Evolutionary conservation across 64 coral and sea anemone genomes (phyloP).

Genomic region (Porites lutea): DNA sequence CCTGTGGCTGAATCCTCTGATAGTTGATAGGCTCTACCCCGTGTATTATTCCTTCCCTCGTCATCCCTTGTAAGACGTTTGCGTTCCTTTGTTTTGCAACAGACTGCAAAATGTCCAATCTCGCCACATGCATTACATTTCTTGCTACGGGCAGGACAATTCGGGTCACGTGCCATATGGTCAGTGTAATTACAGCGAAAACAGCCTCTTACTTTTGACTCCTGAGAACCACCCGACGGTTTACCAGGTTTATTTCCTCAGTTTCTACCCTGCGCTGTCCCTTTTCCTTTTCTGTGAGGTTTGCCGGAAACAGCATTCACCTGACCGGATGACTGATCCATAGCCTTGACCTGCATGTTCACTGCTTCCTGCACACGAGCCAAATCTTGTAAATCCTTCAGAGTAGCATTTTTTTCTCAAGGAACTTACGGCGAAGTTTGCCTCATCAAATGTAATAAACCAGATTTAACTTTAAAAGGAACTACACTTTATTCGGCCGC

Average conservation of each 20-base stretch:
- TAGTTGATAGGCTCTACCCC: conserved; percentile 42
- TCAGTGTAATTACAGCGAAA: conserved; percentile 53
- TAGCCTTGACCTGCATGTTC: too few relatives aligned
- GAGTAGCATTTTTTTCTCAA: too few relatives aligned
- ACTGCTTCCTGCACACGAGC: too few relatives aligned
- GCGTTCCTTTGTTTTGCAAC: conserved; percentile 52
- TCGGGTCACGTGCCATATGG: conserved; percentile 51
- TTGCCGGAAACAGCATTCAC: too few relatives aligned
- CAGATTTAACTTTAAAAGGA: too few relatives aligned
- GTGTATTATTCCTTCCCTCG: conserved; percentile 52
- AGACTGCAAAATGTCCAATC: conserved; percentile 54
- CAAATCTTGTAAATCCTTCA: too few relatives aligned
- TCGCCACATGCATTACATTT: conserved; percentile 53
- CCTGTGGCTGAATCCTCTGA: conserved; percentile 48
- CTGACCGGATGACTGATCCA: too few relatives aligned
- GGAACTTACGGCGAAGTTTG: neutral
- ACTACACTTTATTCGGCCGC: too few relatives aligned
- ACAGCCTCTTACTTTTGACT: conserved; percentile 37
- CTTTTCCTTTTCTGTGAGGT: neutral
- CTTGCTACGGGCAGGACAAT: conserved; percentile 47
- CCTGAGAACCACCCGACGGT: neutral
- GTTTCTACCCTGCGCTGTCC: neutral
- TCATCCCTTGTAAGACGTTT: conserved; percentile 39
- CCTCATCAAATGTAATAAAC: neutral
- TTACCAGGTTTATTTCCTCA: conserved; percentile 35